These are phyloP conservation scores for Chymomyza amoena DNA, from an alignment of 2,888 invertebrate genomes.

Conservation along the genomic window DNA sequence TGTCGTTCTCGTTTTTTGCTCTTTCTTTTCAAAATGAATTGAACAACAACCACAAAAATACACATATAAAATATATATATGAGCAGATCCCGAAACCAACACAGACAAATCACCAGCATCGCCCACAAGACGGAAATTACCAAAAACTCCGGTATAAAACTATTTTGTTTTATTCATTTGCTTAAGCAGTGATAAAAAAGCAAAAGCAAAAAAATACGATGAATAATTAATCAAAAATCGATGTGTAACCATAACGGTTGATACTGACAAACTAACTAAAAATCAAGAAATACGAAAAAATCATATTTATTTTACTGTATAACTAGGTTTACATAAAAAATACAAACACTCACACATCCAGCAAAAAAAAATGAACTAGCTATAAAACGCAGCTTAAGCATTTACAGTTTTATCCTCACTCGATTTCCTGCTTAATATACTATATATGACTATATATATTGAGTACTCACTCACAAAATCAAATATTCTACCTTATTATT, in stretches of 20 bases:
- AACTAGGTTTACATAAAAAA: not conserved
- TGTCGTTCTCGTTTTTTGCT: constrained; percentile 66
- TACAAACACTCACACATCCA: not conserved
- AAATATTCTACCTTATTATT: constrained; percentile 44
- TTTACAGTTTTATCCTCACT: constrained; percentile 49
- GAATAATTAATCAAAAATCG: constrained; percentile 27
- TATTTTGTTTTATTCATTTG: constrained; percentile 60
- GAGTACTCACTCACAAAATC: constrained; percentile 48
- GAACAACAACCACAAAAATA: constrained; percentile 23
- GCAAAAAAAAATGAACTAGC: constrained; percentile 38
- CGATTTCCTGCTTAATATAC: constrained; percentile 59
- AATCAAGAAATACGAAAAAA: not conserved
- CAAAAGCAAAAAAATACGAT: constrained; percentile 17
- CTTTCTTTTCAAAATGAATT: constrained; percentile 47
- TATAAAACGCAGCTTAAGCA: constrained; percentile 66
- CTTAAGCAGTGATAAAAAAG: not conserved
- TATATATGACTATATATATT: constrained; percentile 25
- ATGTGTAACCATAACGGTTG: constrained; percentile 23
- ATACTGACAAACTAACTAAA: not conserved
- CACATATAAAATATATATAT: constrained; percentile 2
- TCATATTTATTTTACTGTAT: not conserved
- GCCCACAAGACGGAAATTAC: constrained; percentile 95
- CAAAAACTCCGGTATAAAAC: constrained; percentile 97
- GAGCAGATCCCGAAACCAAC: constrained; percentile 86
- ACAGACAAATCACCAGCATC: constrained; percentile 92